phyloP scores from a whole-genome alignment of 2,888 invertebrate species.

The Drosophila borborema region DNA sequence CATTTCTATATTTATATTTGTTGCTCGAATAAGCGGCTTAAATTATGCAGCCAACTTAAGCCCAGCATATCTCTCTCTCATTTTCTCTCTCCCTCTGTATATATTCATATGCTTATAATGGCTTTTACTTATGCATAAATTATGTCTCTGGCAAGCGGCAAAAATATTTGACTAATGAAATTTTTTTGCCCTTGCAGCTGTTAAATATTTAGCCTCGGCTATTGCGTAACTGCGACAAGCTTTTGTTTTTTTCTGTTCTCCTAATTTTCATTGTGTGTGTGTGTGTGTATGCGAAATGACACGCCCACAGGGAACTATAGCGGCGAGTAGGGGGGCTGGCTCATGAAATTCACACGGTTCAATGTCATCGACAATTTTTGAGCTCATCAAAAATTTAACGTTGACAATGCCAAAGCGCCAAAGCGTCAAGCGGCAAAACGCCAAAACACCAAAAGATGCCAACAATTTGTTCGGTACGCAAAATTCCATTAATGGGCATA shows the following conservation, averaged over 20 bases:
- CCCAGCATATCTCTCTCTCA: background rate
- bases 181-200: constrained; percentile 35
- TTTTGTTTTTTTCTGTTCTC: constrained; percentile 1
- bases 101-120: constrained; percentile 8
- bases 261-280: constrained; percentile 41
- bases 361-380: constrained; percentile 71
- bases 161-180: constrained; percentile 72
- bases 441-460: constrained; percentile 46
- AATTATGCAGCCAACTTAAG: constrained; percentile 29
- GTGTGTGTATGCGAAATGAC: constrained; percentile 4
- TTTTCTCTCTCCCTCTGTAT: background rate
- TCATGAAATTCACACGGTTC: constrained; percentile 59
- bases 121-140: constrained; percentile 35
- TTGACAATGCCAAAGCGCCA: constrained; percentile 9
- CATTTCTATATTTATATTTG: constrained; percentile 28
- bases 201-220: constrained; percentile 58
- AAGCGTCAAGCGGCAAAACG: background rate
- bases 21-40: constrained; percentile 26
- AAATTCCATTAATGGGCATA: constrained; percentile 71
- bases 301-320: background rate
- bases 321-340: too few species aligned
- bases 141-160: constrained; percentile 43
- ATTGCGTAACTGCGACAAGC: constrained; percentile 25
- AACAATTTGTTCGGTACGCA: constrained; percentile 43
- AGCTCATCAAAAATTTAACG: constrained; percentile 74